A percentile compares a stretch with the other conserved stretches of the same genome.
Evolutionary conservation across 2,888 invertebrate species (phyloP).

Genomic region (Drosophila dives): DNA sequence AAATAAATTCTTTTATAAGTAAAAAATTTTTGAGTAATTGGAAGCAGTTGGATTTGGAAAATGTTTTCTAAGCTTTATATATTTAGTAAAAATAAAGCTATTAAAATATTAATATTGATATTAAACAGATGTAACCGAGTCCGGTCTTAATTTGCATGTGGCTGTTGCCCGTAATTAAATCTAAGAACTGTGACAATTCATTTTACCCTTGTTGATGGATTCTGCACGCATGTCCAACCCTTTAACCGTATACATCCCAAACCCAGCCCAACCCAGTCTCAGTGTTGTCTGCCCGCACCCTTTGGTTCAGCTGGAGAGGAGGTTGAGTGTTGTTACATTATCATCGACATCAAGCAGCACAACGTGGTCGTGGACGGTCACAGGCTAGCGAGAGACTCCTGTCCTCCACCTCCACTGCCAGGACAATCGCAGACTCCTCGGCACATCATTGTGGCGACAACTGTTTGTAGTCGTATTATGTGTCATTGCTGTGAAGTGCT

Average conservation of each 20-base stretch:
- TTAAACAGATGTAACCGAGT: slow-evolving; percentile 13
- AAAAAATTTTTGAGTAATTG: neutral
- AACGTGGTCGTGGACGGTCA: slow-evolving; percentile 22
- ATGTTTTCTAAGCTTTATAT: neutral
- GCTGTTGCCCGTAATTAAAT: slow-evolving; percentile 80
- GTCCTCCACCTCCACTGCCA: slow-evolving; percentile 51
- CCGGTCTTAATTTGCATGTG: slow-evolving; percentile 68
- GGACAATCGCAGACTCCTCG: slow-evolving; percentile 48
- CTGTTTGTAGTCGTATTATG: slow-evolving; percentile 80
- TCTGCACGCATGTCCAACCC: slow-evolving; percentile 66
- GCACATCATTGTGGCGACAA: slow-evolving; percentile 43
- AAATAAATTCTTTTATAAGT: neutral
- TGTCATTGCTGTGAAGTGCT: slow-evolving; percentile 75
- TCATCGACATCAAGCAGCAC: slow-evolving; percentile 63
- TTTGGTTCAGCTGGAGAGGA: slow-evolving; percentile 1
- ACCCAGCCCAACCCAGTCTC: neutral
- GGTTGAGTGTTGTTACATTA: slow-evolving; percentile 77
- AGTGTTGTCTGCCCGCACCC: slow-evolving; percentile 2
- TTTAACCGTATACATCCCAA: slow-evolving; percentile 43
- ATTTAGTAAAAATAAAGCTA: neutral
- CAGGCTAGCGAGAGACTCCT: slow-evolving; percentile 2
- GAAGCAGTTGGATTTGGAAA: neutral
- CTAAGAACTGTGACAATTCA: slow-evolving; percentile 79
- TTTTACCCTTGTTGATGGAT: slow-evolving; percentile 45
- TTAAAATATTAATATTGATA: neutral